Percentiles rank a stretch among this genome's conserved stretches.
phyloP scores from a whole-genome alignment of 2,113 vertebrate genomes.

The Rhadina sibilatrix region DNA sequence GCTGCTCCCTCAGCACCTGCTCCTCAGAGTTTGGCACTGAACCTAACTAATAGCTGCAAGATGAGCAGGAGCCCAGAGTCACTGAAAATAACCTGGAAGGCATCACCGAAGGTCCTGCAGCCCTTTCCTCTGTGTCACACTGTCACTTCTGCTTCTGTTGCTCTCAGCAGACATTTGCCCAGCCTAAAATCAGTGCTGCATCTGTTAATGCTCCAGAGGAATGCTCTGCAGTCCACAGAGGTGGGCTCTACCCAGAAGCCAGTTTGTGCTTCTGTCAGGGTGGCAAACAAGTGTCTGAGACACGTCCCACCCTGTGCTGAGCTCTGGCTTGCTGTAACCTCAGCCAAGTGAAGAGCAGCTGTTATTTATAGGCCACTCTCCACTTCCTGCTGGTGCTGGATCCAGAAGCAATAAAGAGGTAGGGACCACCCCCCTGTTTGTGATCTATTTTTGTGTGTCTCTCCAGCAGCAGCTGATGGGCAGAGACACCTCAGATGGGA shows the following conservation, averaged over 20 bases:
- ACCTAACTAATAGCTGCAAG: background rate
- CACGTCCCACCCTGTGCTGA: fast-evolving
- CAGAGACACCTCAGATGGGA: background rate
- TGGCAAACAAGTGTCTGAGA: background rate
- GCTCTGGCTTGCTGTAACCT: background rate
- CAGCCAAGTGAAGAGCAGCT: background rate
- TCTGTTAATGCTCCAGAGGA: background rate
- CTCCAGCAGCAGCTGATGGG: background rate
- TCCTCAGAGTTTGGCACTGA: background rate
- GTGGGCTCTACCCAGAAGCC: background rate
- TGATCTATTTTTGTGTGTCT: background rate
- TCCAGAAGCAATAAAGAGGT: background rate
- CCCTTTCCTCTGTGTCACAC: background rate
- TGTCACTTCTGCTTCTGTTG: background rate
- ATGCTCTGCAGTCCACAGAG: background rate
- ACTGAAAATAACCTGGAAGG: background rate
- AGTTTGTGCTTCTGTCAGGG: background rate
- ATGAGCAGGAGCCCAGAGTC: background rate
- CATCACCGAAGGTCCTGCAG: background rate
- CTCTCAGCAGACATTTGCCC: background rate
- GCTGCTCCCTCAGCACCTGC: background rate
- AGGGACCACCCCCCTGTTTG: background rate
- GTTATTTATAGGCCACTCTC: background rate
- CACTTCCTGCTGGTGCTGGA: background rate
- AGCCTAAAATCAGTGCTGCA: background rate